Base-by-base conservation (phyloP, 1,140 invertebrate genomes). In the Brachionus paranguensis region DNA sequence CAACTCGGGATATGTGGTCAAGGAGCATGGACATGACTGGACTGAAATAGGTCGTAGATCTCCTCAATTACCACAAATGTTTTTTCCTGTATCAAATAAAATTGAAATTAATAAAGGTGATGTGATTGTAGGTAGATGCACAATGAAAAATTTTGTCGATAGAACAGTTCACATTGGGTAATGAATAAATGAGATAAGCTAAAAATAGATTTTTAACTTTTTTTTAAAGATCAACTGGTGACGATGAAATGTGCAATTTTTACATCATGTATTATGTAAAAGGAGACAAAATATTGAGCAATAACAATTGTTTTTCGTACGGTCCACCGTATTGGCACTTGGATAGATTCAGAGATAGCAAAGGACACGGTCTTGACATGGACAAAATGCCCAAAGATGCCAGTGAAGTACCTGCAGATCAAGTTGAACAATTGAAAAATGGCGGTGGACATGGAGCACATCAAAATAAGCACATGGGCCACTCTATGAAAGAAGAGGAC, bases 61-160 rank as follows among this genome's bases (percentile, higher is more conserved):
- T 14, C 89, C 89, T 12, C 88, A 88, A 55, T 76, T 86, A 55
- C 89, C 89, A 33, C 87, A 90, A 87, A 89, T 89, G 65, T 85
- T 72, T 65, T 50, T 43, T 83, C 60, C 50, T 14, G 55, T n/a
- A 14, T 17, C 24, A 17, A 78, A 64, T 37, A 78, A 76, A 29
- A 33, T 70, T 10, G 53, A 50, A 33, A 65, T 85, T 10, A 53
- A 41, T 20, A 43, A 85, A 68, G 85, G 85, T 43, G 85, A 86
- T 74, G 3, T 53, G 4, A 11, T 85, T 29, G 83, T 72, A 17
- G 64, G 83, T 33, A 11, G 68, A 47, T 85, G 85, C 74, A 85
- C 84, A 12, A 85, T 85, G 84, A 45, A 76, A 20, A 85, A 83
- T 70, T 47, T 33, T 60, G 47, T 79, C 29, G 50, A 74, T 20